Base-by-base conservation (phyloP, 2,113 vertebrate genomes). In the Mustela nigripes region DNA sequence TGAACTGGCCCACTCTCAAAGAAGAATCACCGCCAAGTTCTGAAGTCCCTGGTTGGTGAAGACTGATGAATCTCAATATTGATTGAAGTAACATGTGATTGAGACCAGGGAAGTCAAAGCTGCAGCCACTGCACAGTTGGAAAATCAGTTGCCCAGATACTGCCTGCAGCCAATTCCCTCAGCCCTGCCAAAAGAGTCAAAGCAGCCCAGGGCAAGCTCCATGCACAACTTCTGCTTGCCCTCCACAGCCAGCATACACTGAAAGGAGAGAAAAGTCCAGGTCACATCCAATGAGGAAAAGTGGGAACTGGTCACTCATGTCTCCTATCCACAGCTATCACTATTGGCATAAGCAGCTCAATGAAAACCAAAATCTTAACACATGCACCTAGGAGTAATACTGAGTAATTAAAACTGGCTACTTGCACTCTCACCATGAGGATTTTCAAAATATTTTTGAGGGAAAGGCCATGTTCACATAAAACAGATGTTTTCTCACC, bases 321-420 rank as follows among this genome's bases (percentile, higher is more conserved):
- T 96, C 81, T 97, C 79, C 86, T 48, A 58, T 63, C 94, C 95
- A 96, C 73, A 92, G 82, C 88, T 85, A 95, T 79, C 95, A 95
- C 94, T 97, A 67, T 58, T 60, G 31, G 62, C 74, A 60, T 63
- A 95, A 96, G 97, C 80, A 98, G 97, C 96, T 98, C 91, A 63
- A 80, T 92, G 80, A 94, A 95, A 98, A 96, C 82, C 97, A 93
- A 90, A 97, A 97, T 79, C 95, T 94, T 89, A 97, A 97, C 93
- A 97, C 97, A 96, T 97, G 98, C 96, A 96, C 96, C 96, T 97
- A 96, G 89, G 95, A 95, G 83, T 97, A 97, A 97, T 97, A 95
- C 97, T 98, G 95, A 97, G 83, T 93, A 95, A 93, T 86, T 84
- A 50, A 97, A 94, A 91, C 94, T 94, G 39, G 86, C 97, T 96